Evolutionary conservation across 1,140 invertebrate genomes (phyloP).

Genomic region (Penaeus indicus): DNA sequence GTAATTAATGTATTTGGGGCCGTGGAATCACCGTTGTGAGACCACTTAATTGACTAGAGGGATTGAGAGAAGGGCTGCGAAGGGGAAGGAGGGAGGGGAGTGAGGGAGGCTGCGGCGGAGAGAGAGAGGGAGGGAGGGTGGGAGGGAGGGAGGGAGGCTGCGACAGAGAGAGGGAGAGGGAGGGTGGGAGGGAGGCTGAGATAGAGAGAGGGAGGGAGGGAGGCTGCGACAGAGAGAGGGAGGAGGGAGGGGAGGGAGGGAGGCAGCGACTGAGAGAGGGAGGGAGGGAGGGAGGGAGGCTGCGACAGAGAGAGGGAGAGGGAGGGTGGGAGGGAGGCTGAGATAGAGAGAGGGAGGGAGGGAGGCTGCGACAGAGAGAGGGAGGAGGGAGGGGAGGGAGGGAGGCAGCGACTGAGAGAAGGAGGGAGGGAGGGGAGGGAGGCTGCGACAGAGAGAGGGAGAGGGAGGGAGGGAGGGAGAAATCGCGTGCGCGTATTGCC

Average conservation of each 20-base stretch:
- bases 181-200: not conserved
- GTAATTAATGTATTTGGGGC: slow-evolving; percentile 58
- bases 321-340: not conserved
- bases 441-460: too few relatives aligned
- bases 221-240: not conserved
- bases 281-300: not conserved
- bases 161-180: slow-evolving; percentile 1
- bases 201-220: not conserved
- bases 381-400: too few relatives aligned
- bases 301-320: not conserved
- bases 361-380: too few relatives aligned
- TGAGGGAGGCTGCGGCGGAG: not conserved
- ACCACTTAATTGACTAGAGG: slow-evolving; percentile 42
- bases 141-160: not conserved
- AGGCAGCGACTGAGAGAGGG: not conserved
- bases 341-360: not conserved
- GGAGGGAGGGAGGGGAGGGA: too few relatives aligned
- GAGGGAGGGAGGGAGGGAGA: too few relatives aligned
- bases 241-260: not conserved
- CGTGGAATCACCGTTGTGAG: slow-evolving; percentile 49
- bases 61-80: not conserved
- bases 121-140: not conserved
- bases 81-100: not conserved
- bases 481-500: too few relatives aligned
- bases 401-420: too few relatives aligned